Percentiles rank a stretch among this genome's conserved stretches.
These are phyloP conservation scores for Galago senegalensis DNA, from an alignment of 2,797 vertebrate species.

Conservation along the genomic window DNA sequence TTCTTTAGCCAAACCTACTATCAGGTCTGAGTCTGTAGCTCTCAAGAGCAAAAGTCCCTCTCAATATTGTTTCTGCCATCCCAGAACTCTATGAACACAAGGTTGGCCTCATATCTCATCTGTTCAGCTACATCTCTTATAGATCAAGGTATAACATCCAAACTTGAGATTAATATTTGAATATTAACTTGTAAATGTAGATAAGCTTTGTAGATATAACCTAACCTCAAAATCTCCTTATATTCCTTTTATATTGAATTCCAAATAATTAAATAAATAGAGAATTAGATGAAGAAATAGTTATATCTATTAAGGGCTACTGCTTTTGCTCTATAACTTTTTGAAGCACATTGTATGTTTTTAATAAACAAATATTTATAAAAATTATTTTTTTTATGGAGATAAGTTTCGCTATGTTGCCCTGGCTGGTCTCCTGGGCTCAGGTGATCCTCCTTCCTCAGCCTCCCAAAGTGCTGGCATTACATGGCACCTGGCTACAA, in stretches of 20 bases:
- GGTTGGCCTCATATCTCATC: neutral
- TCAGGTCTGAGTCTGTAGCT: neutral
- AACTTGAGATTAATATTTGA: neutral
- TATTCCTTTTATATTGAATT: slow-evolving; percentile 31
- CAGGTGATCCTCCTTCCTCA: too few species aligned
- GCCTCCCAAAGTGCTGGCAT: too few species aligned
- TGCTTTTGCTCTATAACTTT: neutral
- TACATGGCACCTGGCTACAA: neutral
- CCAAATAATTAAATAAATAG: slow-evolving; percentile 8
- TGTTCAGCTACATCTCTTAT: neutral
- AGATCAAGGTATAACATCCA: neutral
- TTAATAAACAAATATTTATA: neutral
- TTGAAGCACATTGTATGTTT: neutral
- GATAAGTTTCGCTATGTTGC: too few species aligned
- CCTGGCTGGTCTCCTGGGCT: too few species aligned
- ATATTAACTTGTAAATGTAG: neutral
- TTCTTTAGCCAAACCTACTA: neutral
- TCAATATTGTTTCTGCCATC: neutral
- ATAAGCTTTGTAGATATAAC: neutral
- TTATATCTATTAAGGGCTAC: neutral
- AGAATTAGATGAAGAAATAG: neutral
- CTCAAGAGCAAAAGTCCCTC: neutral
- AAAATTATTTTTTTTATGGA: neutral
- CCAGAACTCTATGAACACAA: neutral
- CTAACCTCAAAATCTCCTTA: neutral